Conservation (phyloP, 2,888 invertebrate species). For the Glaucopsyche alexis region DNA sequence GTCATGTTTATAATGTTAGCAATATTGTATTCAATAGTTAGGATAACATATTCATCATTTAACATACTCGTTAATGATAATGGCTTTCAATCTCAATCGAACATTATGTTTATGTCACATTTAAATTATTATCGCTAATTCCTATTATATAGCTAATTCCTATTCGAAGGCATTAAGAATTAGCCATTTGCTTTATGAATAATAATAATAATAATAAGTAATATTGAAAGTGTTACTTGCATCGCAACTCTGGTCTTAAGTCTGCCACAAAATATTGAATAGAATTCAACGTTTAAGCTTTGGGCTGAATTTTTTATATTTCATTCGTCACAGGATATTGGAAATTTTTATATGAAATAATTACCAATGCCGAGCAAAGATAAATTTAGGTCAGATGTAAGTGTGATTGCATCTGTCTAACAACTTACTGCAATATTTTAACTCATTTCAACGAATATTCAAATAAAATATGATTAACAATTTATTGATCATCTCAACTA, state of each 20-base stretch:
- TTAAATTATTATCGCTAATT: not conserved
- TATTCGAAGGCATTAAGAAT: not conserved
- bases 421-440: too few relatives aligned
- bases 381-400: too few relatives aligned
- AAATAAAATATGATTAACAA: too few relatives aligned
- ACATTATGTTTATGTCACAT: conserved; percentile 4
- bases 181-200: not conserved
- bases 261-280: not conserved
- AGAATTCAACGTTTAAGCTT: not conserved
- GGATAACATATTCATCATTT: not conserved
- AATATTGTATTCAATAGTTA: not conserved
- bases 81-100: not conserved
- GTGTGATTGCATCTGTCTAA: too few relatives aligned
- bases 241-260: not conserved
- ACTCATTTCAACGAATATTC: too few relatives aligned
- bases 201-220: not conserved
- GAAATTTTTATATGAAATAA: too few relatives aligned
- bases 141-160: not conserved
- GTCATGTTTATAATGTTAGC: not conserved
- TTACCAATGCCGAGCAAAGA: too few relatives aligned
- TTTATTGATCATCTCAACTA: too few relatives aligned
- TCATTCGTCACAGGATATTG: not conserved
- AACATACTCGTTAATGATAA: conserved; percentile 13
- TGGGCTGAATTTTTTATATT: not conserved
- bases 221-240: not conserved